These are phyloP conservation scores for Centropyge bicolor DNA, from an alignment of 2,797 vertebrate genomes.

Conservation along the genomic window DNA sequence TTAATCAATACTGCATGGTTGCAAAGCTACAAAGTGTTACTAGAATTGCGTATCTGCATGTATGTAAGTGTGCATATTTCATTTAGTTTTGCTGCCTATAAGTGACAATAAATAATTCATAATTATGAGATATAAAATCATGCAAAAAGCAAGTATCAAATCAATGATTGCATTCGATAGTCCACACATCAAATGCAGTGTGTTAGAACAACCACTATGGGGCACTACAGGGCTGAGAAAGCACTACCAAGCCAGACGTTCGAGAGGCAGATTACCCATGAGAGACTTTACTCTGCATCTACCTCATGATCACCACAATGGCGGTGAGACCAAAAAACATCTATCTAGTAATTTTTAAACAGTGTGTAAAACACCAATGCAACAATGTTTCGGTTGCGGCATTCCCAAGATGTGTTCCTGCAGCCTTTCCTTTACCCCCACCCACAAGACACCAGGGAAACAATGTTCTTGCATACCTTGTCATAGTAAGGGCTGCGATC, in stretches of 20 bases:
- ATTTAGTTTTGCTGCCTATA: neutral
- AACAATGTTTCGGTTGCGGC: neutral
- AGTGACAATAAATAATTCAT: neutral
- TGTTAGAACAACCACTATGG: conserved; percentile 58
- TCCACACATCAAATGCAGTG: conserved; percentile 39
- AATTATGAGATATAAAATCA: neutral
- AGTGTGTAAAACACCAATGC: neutral
- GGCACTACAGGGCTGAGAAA: conserved; percentile 53
- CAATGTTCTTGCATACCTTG: conserved; percentile 85
- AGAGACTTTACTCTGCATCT: neutral
- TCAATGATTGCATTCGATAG: neutral
- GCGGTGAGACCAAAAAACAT: neutral
- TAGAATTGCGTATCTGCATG: neutral
- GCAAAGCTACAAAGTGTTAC: no score
- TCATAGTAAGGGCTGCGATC: conserved; percentile 95
- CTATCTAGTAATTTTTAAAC: neutral
- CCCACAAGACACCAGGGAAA: accelerated
- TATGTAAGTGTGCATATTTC: neutral
- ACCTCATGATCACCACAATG: neutral
- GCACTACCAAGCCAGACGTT: neutral
- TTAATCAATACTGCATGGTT: neutral
- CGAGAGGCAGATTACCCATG: neutral
- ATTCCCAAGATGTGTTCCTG: neutral
- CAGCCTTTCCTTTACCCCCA: neutral
- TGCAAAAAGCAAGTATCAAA: neutral